phyloP scores from a whole-genome alignment of 2,888 invertebrate genomes.

The Tipula vernalis region DNA sequence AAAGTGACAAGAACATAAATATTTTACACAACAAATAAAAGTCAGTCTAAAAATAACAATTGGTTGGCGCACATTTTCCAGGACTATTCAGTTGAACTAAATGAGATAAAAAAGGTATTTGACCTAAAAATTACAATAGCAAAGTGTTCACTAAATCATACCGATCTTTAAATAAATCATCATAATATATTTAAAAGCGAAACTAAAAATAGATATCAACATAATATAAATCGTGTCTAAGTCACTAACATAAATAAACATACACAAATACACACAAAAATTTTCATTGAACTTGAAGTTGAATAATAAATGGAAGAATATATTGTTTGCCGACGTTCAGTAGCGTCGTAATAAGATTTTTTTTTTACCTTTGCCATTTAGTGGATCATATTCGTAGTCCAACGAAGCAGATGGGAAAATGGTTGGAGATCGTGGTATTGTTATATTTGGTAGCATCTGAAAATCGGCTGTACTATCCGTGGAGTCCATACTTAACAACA shows the following conservation, averaged over 20 bases:
- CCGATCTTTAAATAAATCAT: neutral
- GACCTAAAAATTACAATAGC: too few species aligned
- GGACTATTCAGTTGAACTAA: too few species aligned
- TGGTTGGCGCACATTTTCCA: too few species aligned
- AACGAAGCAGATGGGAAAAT: neutral
- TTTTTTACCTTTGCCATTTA: neutral
- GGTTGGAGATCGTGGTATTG: slow-evolving; percentile 14
- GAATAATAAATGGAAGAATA: neutral
- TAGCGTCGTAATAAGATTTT: neutral
- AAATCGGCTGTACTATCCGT: slow-evolving; percentile 13
- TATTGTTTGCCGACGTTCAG: neutral
- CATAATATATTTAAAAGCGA: neutral
- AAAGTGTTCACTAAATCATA: neutral
- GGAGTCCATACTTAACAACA: slow-evolving; percentile 18
- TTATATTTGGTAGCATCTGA: neutral
- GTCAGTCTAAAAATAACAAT: neutral
- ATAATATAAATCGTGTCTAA: neutral
- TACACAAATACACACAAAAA: neutral
- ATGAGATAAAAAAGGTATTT: neutral
- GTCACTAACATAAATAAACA: neutral
- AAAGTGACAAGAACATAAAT: neutral
- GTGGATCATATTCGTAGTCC: neutral
- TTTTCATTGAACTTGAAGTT: neutral
- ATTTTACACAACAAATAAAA: neutral
- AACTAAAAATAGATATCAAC: neutral